A percentile compares a stretch with the other conserved stretches of the same genome.
Evolutionary conservation across 2,888 invertebrate genomes (phyloP).

Genomic region (Caenorhabditis parvicauda): DNA sequence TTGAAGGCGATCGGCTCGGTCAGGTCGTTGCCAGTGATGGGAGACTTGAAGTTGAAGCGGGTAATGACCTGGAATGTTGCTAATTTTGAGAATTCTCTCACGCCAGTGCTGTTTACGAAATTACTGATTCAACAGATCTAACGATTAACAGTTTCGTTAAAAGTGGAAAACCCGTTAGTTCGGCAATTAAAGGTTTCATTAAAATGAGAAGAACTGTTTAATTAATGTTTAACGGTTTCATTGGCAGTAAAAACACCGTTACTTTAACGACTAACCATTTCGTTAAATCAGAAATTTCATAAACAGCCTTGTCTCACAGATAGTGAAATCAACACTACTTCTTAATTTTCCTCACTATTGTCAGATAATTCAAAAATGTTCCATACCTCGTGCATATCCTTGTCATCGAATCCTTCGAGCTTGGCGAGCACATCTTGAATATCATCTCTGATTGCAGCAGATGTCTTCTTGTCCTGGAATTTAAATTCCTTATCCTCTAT

Average conservation of each 20-base stretch:
- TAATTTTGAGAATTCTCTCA: constrained; percentile 4
- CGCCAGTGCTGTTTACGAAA: too few species aligned
- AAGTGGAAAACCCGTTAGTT: too few species aligned
- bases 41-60: constrained; percentile 89
- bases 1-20: constrained; percentile 95
- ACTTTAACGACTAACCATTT: too few species aligned
- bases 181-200: too few species aligned
- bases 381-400: constrained; percentile 59
- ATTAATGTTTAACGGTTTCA: too few species aligned
- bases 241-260: too few species aligned
- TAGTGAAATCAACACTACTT: not conserved
- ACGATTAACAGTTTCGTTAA: too few species aligned
- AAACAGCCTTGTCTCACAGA: constrained; percentile 77
- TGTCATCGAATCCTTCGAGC: constrained; percentile 63
- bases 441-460: constrained; percentile 74
- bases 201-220: too few species aligned
- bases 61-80: too few species aligned
- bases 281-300: too few species aligned
- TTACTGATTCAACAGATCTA: too few species aligned
- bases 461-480: constrained; percentile 76
- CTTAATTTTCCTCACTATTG: not conserved
- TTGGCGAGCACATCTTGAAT: constrained; percentile 76
- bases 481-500: not conserved
- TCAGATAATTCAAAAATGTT: constrained; percentile 8
- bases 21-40: constrained; percentile 88